Evolutionary conservation across 2,888 invertebrate genomes (phyloP).

Genomic region (Agonopterix arenella): DNA sequence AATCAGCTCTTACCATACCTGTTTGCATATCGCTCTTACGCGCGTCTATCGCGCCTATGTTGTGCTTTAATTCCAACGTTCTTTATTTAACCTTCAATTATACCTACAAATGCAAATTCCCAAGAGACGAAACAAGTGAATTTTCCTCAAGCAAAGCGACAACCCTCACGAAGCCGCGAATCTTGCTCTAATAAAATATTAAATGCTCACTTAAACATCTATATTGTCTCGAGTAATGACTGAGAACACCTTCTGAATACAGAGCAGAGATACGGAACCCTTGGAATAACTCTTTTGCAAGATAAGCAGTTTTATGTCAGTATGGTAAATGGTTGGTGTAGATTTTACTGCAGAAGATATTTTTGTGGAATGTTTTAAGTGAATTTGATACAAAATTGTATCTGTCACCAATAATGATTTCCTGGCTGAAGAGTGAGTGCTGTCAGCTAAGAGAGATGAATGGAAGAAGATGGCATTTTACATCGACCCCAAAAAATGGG

Average conservation of each 20-base stretch:
- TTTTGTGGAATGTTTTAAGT: no score
- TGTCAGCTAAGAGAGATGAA: no score
- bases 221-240: constrained; percentile 64
- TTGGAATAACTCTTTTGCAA: constrained; percentile 18
- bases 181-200: constrained; percentile 68
- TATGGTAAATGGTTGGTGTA: background rate
- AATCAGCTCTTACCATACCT: background rate
- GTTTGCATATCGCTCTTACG: background rate
- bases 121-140: background rate
- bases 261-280: constrained; percentile 33
- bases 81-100: background rate
- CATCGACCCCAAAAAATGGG: no score
- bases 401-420: no score
- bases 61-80: background rate
- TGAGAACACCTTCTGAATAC: constrained; percentile 73
- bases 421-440: no score
- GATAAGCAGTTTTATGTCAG: constrained; percentile 5
- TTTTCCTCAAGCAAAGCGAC: constrained; percentile 7
- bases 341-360: no score
- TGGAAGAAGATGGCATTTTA: no score
- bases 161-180: constrained; percentile 48
- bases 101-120: background rate
- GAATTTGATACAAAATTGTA: no score
- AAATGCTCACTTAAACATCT: constrained; percentile 65
- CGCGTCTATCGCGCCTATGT: no score